phyloP scores from a whole-genome alignment of 1,140 invertebrate genomes.

The Habropoda laboriosa region DNA sequence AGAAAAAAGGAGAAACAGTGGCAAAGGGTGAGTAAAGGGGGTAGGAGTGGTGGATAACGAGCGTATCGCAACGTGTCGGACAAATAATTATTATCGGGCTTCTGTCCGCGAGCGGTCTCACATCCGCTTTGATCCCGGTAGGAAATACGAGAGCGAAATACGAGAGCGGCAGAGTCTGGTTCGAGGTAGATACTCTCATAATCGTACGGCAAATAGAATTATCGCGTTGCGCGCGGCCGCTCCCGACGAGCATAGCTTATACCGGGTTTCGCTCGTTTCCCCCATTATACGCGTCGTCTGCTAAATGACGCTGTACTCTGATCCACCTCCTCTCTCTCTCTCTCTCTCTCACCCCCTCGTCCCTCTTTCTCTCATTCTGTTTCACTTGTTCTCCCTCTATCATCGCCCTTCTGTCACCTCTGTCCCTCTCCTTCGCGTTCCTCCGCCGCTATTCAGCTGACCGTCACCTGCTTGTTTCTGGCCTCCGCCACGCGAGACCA shows the following conservation, averaged over 20 bases:
- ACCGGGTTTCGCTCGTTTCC: conserved; percentile 67
- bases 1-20: conserved; percentile 5
- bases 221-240: conserved; percentile 66
- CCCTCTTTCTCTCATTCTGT: conserved; percentile 36
- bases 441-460: conserved; percentile 3
- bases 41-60: conserved; percentile 66
- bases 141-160: conserved; percentile 70
- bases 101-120: conserved; percentile 65
- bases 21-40: conserved; percentile 23
- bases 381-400: conserved; percentile 21
- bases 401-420: neutral
- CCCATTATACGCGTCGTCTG: conserved; percentile 68
- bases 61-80: conserved; percentile 68
- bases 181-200: conserved; percentile 71
- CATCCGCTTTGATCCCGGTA: conserved; percentile 69
- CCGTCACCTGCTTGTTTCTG: conserved; percentile 38
- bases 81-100: conserved; percentile 74
- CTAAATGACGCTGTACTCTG: conserved; percentile 60
- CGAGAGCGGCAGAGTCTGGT: conserved; percentile 61
- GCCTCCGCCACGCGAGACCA: neutral
- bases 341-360: too few species aligned
- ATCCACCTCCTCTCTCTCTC: conserved; percentile 33
- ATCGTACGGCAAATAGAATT: conserved; percentile 75
- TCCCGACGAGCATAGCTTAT: conserved; percentile 60
- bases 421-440: too few species aligned